Base-by-base conservation (phyloP, 2,888 invertebrate genomes). In the Leucoptera coffeella region DNA sequence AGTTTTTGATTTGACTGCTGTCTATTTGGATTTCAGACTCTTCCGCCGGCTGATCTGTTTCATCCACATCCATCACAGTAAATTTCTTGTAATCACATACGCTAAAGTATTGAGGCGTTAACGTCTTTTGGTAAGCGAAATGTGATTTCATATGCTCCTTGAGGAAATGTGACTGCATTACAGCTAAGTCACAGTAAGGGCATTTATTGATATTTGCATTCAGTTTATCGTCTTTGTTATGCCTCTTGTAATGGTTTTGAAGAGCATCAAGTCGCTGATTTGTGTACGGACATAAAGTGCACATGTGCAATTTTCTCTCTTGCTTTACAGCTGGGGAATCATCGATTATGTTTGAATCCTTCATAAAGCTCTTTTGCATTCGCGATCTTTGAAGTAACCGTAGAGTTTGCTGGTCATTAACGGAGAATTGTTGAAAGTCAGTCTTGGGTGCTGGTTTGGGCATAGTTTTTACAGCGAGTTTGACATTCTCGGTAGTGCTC, bases 141-240 rank as follows among this genome's bases (percentile, higher is more conserved):
- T 91, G 91, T 27, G 86, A 69, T 44, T 84, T 82, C 21, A 80
- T 73, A 53, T 92, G 92, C 40, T 89, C 89, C 22, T 82, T 75
- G 17, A 90, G 61, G 36, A 84, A 78, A 42, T 82, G 78, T 30
- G 78, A 78, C 40, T 85, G 84, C 3, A 80, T 75, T 14, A 84
- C 84, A 13, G 82, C 81, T 49, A 85, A 85, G 57, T 89, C 87
- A 52, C 92, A 92, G 49, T 84, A 82, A 12, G 82, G 77, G 56
- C 92, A 92, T 35, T 78, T 77, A 41, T 80, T 78, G 32, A 67
- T 73, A 35, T 77, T 77, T 25, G 60, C 57, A 23, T 77, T 78
- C 4, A 77, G 73, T 7, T 78, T 56, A 44, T 79, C 75, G 7
- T 65, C 59, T 23, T 57, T 53, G 14, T 62, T 61, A 47, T 92